These are phyloP conservation scores for Notarius lentiginosus DNA, from an alignment of 2,113 vertebrate genomes.

Conservation along the genomic window DNA sequence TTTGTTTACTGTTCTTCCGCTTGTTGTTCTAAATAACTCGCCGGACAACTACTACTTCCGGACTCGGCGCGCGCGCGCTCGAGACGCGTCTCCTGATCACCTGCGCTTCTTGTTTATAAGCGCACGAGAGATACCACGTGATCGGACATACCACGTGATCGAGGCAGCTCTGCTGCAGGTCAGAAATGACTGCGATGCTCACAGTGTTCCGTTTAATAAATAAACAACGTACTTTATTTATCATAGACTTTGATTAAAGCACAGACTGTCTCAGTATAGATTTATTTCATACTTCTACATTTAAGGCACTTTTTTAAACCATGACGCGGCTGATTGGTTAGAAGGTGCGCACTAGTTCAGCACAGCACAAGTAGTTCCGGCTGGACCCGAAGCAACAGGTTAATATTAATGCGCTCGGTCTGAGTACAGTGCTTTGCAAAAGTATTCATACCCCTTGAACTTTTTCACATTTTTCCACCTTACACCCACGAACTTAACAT, in stretches of 20 bases:
- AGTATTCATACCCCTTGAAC: no score
- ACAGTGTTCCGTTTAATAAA: no score
- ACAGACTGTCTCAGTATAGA: not conserved
- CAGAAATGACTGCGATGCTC: no score
- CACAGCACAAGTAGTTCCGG: not conserved
- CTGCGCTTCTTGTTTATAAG: not conserved
- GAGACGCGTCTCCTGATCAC: not conserved
- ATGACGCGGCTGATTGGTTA: not conserved
- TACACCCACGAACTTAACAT: no score
- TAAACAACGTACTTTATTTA: no score
- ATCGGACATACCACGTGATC: not conserved
- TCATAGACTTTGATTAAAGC: not conserved
- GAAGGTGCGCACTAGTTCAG: not conserved
- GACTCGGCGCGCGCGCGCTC: not conserved
- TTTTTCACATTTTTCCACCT: no score
- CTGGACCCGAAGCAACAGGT: not conserved
- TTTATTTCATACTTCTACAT: not conserved
- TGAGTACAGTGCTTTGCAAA: no score
- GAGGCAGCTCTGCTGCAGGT: no score
- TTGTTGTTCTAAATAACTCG: not conserved
- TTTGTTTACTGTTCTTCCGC: no score
- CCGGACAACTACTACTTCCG: not conserved
- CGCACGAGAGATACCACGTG: no score
- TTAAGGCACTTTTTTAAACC: not conserved
- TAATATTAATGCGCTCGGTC: not conserved